Evolutionary conservation across 2,113 vertebrate genomes (phyloP).

Genomic region (Xenopus tropicalis): UCB_Xtro_10.0 CM004447.2:29304501-29305000

Average conservation of each 20-base stretch:
- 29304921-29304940: background rate
- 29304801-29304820: background rate
- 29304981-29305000: background rate
- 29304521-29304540: no score
- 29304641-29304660: background rate
- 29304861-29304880: background rate
- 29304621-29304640: background rate
- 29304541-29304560: no score
- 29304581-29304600: no score
- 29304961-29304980: background rate
- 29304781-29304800: constrained; percentile 6
- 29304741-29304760: background rate
- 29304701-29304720: constrained; percentile 2
- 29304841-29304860: background rate
- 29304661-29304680: constrained; percentile 1
- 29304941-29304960: background rate
- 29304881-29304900: background rate
- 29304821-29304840: background rate
- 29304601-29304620: no score
- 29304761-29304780: constrained; percentile 3
- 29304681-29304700: background rate
- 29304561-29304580: no score
- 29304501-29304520: no score
- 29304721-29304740: background rate
- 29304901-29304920: background rate